Evolutionary conservation across 2,888 invertebrate species (phyloP), one percentile per base, ranked within the genome.

Genomic region (Drosophila lutescens): DNA sequence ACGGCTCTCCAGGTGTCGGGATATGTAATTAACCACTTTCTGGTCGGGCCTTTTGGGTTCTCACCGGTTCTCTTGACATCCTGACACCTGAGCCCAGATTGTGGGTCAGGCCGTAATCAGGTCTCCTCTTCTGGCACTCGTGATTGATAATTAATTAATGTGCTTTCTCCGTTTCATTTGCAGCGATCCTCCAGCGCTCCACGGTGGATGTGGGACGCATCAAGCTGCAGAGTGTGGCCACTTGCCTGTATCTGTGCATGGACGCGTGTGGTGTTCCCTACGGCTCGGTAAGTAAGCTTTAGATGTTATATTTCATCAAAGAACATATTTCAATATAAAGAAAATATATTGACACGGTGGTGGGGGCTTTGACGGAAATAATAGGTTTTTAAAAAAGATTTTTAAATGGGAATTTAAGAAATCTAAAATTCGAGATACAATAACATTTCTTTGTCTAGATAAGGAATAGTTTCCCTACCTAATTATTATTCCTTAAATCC

Each of bases 231-330:
- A 96, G 97, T 93, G 95, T 96, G 80, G 95, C 96, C 90, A 96
- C 97, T 87, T 97, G 97, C 92, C 94, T 96, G 92, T 97, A 95
- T 94, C 95, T 97, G 92, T 97, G 97, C 93, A 97, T 97, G 96
- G 96, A 97, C 93, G 94, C 95, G 89, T 97, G 97, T 93, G 97
- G 97, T 92, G 94, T 95, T 92, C 95, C 95, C 88, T 97, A 97
- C 93, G 96, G 96, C 93, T 95, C 97, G 95, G 97, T 97, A 94
- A 95, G 97, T 95, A 91, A 88, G 41, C 61, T 41, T 43, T 20
- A 34, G 17, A 26, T 26, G 34, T 15, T 41, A 6, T 20, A 26
- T 26, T 26, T 4, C 1, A 7, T 9, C 1, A n/a, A 12, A 8
- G 1, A 7, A 44, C 12, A 13, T 23, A 13, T 9, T 30, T 10